Evolutionary conservation across 2,888 invertebrate genomes (phyloP).

Genomic region (Meiosimyza decipiens): DNA sequence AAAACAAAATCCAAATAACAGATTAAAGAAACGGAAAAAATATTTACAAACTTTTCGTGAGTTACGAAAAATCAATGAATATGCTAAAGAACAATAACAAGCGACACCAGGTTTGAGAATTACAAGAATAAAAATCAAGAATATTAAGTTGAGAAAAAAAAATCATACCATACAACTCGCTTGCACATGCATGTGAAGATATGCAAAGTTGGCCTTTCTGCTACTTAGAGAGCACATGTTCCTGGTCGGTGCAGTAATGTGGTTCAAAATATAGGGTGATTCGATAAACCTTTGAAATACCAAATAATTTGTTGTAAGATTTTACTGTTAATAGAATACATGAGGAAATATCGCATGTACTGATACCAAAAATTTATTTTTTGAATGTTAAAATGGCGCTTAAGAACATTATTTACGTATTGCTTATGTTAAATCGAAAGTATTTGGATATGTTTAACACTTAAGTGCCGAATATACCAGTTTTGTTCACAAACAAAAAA

Average conservation of each 20-base stretch:
- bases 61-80: constrained; percentile 31
- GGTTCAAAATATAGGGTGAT: constrained; percentile 11
- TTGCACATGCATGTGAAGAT: constrained; percentile 21
- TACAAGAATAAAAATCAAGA: constrained; percentile 16
- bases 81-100: background rate
- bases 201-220: constrained; percentile 30
- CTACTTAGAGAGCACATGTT: background rate
- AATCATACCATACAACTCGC: constrained; percentile 3
- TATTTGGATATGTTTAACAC: too few relatives aligned
- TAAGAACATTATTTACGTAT: too few relatives aligned
- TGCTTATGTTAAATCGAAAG: too few relatives aligned
- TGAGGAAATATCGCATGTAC: too few relatives aligned
- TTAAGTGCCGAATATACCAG: too few relatives aligned
- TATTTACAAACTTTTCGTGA: constrained; percentile 48
- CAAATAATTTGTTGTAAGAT: background rate
- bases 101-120: background rate
- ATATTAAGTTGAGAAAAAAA: constrained; percentile 12
- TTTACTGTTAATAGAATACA: background rate
- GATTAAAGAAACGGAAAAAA: constrained; percentile 32
- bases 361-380: too few relatives aligned
- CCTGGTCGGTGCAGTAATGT: constrained; percentile 18
- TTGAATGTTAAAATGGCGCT: too few relatives aligned
- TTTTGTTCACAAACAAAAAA: too few relatives aligned
- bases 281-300: background rate
- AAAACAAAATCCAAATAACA: background rate